These are phyloP conservation scores for Petrolisthes manimaculis DNA, from an alignment of 2,888 invertebrate species.

Conservation along the genomic window DNA sequence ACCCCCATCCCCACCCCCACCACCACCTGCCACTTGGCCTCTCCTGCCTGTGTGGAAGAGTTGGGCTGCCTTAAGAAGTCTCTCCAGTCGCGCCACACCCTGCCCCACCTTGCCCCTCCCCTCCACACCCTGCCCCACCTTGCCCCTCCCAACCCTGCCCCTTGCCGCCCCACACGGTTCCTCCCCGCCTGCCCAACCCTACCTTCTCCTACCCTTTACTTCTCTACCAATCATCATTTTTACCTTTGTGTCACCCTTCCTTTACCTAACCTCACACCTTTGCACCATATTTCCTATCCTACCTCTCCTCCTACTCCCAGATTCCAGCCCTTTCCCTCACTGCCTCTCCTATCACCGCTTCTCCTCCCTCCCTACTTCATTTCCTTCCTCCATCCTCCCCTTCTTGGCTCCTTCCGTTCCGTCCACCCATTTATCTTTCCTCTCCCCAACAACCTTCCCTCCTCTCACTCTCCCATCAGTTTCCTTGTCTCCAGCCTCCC, in stretches of 20 bases:
- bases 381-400: background rate
- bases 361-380: background rate
- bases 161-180: no score
- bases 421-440: background rate
- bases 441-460: no score
- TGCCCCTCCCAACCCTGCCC: background rate
- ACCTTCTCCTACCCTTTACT: background rate
- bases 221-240: background rate
- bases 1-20: background rate
- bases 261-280: background rate
- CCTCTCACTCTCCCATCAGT: no score
- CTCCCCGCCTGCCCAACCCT: background rate
- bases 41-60: background rate
- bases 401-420: no score
- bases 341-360: background rate
- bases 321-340: background rate
- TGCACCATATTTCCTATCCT: background rate
- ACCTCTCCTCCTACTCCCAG: background rate
- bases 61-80: constrained; percentile 12
- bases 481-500: background rate
- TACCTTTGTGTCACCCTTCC: background rate
- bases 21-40: background rate
- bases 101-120: background rate
- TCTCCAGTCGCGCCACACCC: background rate
- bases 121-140: background rate